Conservation (phyloP, 2,888 invertebrate species). For the Volucella inanis region DNA sequence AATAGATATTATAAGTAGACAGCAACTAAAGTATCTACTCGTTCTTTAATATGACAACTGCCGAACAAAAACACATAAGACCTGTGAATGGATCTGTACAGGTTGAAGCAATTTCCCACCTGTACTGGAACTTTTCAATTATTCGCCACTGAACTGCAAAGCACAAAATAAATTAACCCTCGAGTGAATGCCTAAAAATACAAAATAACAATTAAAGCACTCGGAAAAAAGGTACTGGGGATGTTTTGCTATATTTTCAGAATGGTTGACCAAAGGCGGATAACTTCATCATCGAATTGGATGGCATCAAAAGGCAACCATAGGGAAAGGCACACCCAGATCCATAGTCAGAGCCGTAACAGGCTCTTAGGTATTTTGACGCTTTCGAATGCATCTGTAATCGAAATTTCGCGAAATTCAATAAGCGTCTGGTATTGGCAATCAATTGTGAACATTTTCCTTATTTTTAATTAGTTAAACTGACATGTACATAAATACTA, state of each 20-base stretch:
- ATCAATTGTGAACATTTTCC: no score
- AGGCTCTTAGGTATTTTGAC: no score
- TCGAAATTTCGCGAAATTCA: no score
- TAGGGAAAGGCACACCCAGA: not conserved
- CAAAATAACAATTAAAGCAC: conserved; percentile 47
- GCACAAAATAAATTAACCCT: conserved; percentile 56
- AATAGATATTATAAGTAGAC: no score
- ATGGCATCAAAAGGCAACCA: conserved; percentile 20
- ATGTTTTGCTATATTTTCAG: not conserved
- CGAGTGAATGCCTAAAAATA: conserved; percentile 18
- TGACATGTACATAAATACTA: no score
- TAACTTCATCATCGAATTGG: conserved; percentile 56
- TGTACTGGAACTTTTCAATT: conserved; percentile 62
- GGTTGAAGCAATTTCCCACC: conserved; percentile 46
- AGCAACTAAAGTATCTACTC: no score
- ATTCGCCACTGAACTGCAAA: conserved; percentile 57
- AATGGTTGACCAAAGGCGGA: conserved; percentile 19
- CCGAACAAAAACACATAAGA: no score
- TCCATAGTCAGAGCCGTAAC: no score
- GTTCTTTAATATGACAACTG: no score
- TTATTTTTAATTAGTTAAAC: no score
- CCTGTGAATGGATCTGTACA: conserved; percentile 38
- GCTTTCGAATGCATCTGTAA: no score
- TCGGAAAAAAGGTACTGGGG: not conserved
- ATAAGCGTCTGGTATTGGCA: no score